Base-by-base conservation (phyloP, 1,140 invertebrate species). In the Apis dorsata region DNA sequence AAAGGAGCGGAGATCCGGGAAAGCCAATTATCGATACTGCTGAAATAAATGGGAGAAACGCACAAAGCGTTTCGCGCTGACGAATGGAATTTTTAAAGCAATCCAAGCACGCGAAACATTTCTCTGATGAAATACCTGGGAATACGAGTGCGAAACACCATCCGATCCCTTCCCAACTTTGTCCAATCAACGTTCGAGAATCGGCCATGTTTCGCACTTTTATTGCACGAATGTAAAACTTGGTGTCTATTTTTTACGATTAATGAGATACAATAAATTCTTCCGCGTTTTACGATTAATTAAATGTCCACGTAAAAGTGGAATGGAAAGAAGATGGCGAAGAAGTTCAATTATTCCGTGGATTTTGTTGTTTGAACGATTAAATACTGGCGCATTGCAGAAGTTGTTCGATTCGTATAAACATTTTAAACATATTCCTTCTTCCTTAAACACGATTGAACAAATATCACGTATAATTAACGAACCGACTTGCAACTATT, bases 21-120 rank as follows among this genome's bases (percentile, higher is more conserved):
- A 86, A 76, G 34, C 66, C 85, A 87, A 87, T 87, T 86, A 86
- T 73, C 63, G 73, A 86, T 74, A 78, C 70, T 55, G 85, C 73
- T 84, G 85, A 84, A 74, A 78, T 84, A 84, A 83, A 87, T 72
- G 74, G 75, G 70, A 65, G 5, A 49, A 76, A 73, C 63, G 85
- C 51, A 62, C 53, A 63, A 79, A 86, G 62, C 53, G n/a, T 60
- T 86, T 83, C 55, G 21, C 19, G 85, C 81, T 87, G 81, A 86
- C 86, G 72, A 86, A 62, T 57, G 66, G 70, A 81, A 86, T 87
- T 87, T 87, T 84, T 84, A 79, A 78, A 87, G 55, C 21, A 53
- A 21, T 15, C 49, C 57, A 83, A 86, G 76, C 77, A 84, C 62
- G 66, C 71, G 71, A 87, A 84, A 77, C n/a, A 49, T 59, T 21